A percentile compares a stretch with the other conserved stretches of the same genome.
phyloP scores from a whole-genome alignment of 2,797 vertebrate species.

The Lophotriccus pileatus region DNA sequence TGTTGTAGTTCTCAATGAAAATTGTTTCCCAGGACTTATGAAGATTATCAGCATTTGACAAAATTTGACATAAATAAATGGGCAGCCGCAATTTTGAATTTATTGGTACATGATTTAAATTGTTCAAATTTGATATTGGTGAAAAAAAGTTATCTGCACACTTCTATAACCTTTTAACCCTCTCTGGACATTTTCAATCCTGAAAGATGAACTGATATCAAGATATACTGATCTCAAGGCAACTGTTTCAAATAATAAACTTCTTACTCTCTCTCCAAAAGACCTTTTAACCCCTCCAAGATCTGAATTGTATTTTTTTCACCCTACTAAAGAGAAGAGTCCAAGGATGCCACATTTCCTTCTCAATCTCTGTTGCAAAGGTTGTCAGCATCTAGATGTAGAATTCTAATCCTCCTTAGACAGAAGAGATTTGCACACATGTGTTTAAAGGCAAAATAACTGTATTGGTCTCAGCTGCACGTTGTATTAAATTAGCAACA shows the following conservation, averaged over 20 bases:
- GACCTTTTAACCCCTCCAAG: not conserved
- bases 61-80: not conserved
- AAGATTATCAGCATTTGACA: not conserved
- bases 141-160: not conserved
- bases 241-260: not conserved
- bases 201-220: not conserved
- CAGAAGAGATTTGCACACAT: not conserved
- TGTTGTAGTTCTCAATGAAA: not conserved
- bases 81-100: not conserved
- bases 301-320: not conserved
- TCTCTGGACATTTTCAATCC: not conserved
- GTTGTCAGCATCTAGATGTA: not conserved
- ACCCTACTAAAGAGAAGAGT: not conserved
- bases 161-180: not conserved
- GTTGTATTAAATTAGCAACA: not conserved
- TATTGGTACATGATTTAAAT: not conserved
- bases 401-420: not conserved
- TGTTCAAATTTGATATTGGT: not conserved
- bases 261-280: not conserved
- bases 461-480: not conserved
- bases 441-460: not conserved
- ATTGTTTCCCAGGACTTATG: not conserved
- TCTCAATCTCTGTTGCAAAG: not conserved
- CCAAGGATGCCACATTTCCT: not conserved
- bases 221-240: not conserved